Conservation (phyloP, 2,113 vertebrate species). For the Saguinus midas region DNA sequence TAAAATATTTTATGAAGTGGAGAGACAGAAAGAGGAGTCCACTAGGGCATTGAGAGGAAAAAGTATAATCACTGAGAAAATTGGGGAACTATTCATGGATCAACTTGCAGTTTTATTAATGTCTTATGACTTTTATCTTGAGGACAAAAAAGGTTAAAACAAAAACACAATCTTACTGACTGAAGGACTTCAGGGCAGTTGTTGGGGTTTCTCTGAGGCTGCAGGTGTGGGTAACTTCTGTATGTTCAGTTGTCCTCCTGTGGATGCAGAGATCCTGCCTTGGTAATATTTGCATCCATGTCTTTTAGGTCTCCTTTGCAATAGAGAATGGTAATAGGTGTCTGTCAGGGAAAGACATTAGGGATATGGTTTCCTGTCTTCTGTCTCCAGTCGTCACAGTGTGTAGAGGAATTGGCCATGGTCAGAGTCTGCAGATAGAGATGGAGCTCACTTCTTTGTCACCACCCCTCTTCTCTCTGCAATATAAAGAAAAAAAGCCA, state of each 20-base stretch:
- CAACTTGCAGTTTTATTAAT: background rate
- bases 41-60: background rate
- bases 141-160: background rate
- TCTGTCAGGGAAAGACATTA: fast-evolving
- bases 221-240: background rate
- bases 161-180: background rate
- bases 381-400: background rate
- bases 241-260: fast-evolving
- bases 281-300: fast-evolving
- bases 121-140: background rate
- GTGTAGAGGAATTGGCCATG: background rate
- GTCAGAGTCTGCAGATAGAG: background rate
- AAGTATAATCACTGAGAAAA: background rate
- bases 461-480: background rate
- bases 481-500: background rate
- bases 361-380: background rate
- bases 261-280: background rate
- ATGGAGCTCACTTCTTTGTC: background rate
- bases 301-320: background rate
- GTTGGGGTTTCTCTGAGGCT: background rate
- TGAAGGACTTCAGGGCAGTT: fast-evolving
- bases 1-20: constrained; percentile 20
- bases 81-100: background rate
- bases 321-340: background rate
- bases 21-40: background rate